These are phyloP conservation scores for Rhynchotus rufescens DNA, from an alignment of 2,797 vertebrate genomes.

Conservation along the genomic window DNA sequence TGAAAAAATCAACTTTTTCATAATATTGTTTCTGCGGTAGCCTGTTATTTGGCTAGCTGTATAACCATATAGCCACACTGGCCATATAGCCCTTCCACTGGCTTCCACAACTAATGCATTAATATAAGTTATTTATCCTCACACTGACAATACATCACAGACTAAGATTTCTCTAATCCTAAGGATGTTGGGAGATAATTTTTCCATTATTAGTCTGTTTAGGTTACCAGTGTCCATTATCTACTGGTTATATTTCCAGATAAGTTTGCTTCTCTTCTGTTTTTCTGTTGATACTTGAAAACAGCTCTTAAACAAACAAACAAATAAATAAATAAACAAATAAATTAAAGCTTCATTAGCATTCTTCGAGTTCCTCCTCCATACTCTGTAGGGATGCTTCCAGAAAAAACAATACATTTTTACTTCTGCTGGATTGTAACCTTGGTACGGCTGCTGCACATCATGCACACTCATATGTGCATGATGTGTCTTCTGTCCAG, in stretches of 20 bases:
- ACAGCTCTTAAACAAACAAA: not conserved
- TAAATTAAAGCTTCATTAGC: not conserved
- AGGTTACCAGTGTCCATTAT: not conserved
- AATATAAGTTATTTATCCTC: not conserved
- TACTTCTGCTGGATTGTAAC: not conserved
- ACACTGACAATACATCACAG: not conserved
- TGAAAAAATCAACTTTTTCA: not conserved
- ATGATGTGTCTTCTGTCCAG: not conserved
- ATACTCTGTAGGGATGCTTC: not conserved
- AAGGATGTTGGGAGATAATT: not conserved
- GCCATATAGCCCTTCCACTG: not conserved
- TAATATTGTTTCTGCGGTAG: not conserved
- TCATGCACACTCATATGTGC: fast-evolving
- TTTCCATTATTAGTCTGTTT: not conserved
- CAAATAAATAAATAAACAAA: no score
- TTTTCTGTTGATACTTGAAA: not conserved
- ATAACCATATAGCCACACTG: not conserved
- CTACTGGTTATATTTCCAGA: not conserved
- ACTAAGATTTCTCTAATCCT: not conserved
- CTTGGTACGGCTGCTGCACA: not conserved
- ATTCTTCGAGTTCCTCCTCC: not conserved
- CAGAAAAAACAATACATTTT: not conserved
- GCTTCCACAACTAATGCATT: not conserved
- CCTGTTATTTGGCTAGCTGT: not conserved
- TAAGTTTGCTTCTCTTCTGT: not conserved